phyloP scores from a whole-genome alignment of 1,140 invertebrate species.

The Tetragnatha versicolor region DNA sequence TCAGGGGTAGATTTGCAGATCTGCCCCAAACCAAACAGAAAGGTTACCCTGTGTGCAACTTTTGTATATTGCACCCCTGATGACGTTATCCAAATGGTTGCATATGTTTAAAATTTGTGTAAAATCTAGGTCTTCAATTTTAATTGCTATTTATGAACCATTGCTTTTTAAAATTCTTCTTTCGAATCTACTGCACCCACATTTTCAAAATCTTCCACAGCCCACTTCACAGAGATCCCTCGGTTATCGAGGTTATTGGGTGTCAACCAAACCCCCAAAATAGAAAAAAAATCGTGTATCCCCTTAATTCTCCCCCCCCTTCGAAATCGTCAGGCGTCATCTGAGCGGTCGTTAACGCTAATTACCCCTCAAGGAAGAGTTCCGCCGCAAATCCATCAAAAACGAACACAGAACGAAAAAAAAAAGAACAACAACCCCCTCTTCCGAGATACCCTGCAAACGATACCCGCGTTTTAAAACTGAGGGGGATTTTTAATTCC shows the following conservation, averaged over 20 bases:
- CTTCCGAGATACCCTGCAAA: not conserved
- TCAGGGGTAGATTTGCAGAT: too few relatives aligned
- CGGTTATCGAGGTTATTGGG: too few relatives aligned
- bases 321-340: not conserved
- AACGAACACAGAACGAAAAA: not conserved
- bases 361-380: conserved; percentile 8
- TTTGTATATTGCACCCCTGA: too few relatives aligned
- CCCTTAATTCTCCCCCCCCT: not conserved
- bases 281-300: not conserved
- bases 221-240: not conserved
- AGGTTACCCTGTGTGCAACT: too few relatives aligned
- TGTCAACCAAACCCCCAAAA: too few relatives aligned
- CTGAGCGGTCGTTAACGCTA: conserved; percentile 19
- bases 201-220: not conserved
- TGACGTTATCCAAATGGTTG: too few relatives aligned
- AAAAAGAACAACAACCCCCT: not conserved
- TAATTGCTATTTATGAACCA: too few relatives aligned
- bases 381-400: conserved; percentile 25
- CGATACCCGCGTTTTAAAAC: conserved; percentile 6
- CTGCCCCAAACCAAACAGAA: too few relatives aligned
- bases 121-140: too few relatives aligned
- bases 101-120: too few relatives aligned
- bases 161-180: too few relatives aligned
- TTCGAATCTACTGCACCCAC: too few relatives aligned
- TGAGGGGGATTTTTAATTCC: conserved; percentile 1